A percentile compares a stretch with the other conserved stretches of the same genome.
Conservation (phyloP, 2,113 vertebrate species). For the Oostethus manadensis region DNA sequence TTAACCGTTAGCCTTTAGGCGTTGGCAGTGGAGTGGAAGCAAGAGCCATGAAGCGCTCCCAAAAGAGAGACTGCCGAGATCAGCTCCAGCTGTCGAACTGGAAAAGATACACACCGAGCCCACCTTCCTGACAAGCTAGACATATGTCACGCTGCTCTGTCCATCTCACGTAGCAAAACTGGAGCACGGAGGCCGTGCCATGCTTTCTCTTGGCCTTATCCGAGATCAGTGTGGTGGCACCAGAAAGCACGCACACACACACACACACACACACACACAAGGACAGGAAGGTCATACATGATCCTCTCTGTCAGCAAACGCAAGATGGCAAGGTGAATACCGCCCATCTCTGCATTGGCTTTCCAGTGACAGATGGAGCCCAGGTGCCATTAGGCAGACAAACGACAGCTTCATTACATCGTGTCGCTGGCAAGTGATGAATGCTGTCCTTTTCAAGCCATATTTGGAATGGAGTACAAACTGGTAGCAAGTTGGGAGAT, state of each 20-base stretch:
- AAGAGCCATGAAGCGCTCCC: constrained; percentile 57
- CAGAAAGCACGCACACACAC: constrained; percentile 14
- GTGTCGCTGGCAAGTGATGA: constrained; percentile 64
- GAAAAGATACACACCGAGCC: constrained; percentile 16
- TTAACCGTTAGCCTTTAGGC: constrained; percentile 65
- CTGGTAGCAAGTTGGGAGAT: constrained; percentile 26
- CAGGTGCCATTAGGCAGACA: constrained; percentile 69
- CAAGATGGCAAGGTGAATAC: constrained; percentile 60
- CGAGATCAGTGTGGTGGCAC: constrained; percentile 24
- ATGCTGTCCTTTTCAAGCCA: constrained; percentile 54
- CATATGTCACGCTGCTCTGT: constrained; percentile 52
- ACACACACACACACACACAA: not conserved
- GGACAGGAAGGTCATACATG: constrained; percentile 39
- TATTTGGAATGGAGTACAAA: constrained; percentile 57
- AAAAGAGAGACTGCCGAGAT: constrained; percentile 51
- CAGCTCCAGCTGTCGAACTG: constrained; percentile 56
- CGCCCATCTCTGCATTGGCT: constrained; percentile 35
- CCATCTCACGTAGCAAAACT: constrained; percentile 29
- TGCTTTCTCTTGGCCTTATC: constrained; percentile 26
- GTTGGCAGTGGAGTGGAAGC: constrained; percentile 44
- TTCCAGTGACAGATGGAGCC: constrained; percentile 62
- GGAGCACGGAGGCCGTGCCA: constrained; percentile 33
- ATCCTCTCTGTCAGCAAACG: constrained; percentile 33
- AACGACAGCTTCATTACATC: constrained; percentile 66
- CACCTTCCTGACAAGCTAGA: constrained; percentile 42